Conservation (phyloP, 2,797 vertebrate species). For the Sebastes cheni region DNA sequence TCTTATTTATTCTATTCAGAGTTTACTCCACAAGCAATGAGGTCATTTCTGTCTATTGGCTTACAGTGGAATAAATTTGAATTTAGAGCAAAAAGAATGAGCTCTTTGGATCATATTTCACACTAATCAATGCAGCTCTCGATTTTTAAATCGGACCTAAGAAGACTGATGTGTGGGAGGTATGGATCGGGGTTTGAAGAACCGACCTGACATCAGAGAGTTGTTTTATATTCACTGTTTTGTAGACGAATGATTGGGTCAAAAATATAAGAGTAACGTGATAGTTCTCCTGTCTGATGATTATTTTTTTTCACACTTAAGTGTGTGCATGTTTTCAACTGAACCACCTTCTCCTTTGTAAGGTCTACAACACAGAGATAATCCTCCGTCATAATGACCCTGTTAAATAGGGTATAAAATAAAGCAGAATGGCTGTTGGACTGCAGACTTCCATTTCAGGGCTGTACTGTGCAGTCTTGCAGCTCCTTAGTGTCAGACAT, state of each 20-base stretch:
- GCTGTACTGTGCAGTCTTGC: conserved; percentile 70
- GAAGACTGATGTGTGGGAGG: conserved; percentile 29
- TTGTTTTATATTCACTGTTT: conserved; percentile 16
- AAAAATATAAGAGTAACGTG: neutral
- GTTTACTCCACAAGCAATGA: conserved; percentile 52
- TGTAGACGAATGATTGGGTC: neutral
- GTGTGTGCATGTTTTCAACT: conserved; percentile 22
- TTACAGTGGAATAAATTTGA: conserved; percentile 60
- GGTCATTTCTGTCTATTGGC: conserved; percentile 60
- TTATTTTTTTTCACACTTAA: neutral
- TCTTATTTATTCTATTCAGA: conserved; percentile 67
- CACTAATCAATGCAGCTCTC: conserved; percentile 56
- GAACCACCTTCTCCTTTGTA: conserved; percentile 25
- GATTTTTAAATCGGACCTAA: conserved; percentile 59
- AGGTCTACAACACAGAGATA: conserved; percentile 55
- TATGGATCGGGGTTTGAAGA: conserved; percentile 21
- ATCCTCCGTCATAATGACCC: conserved; percentile 59
- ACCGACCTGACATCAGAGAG: conserved; percentile 1
- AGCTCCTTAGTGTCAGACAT: conserved; percentile 75
- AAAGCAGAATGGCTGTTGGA: conserved; percentile 62
- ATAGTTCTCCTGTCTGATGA: conserved; percentile 2
- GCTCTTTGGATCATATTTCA: conserved; percentile 64
- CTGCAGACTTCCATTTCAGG: conserved; percentile 69
- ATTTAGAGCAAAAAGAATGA: conserved; percentile 57
- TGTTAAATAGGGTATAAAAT: conserved; percentile 73